Percentiles rank a stretch among this genome's conserved stretches.
These are phyloP conservation scores for Girardinus metallicus DNA, from an alignment of 2,797 vertebrate genomes.

Conservation along the genomic window DNA sequence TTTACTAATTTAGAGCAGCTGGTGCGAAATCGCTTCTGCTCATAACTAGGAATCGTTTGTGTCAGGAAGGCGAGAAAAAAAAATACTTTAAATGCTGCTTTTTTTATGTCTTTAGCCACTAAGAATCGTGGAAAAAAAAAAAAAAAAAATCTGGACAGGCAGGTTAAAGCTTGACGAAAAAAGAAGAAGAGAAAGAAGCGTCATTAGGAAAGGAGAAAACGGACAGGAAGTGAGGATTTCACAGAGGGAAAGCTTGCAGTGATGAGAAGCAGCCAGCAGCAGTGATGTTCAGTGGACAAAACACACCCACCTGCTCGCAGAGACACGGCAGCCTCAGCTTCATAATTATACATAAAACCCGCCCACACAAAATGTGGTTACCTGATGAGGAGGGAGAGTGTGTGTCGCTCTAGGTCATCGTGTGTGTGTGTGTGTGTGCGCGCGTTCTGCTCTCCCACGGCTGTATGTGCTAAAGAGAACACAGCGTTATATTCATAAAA, in stretches of 20 bases:
- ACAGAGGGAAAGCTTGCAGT: slow-evolving; percentile 63
- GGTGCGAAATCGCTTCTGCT: too few species aligned
- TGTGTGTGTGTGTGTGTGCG: slow-evolving; percentile 27
- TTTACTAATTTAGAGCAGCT: too few species aligned
- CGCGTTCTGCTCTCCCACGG: slow-evolving; percentile 57
- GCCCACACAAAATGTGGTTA: slow-evolving; percentile 73
- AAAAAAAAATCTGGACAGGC: background rate
- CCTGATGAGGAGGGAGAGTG: slow-evolving; percentile 67
- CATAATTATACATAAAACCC: slow-evolving; percentile 74
- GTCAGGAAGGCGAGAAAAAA: too few species aligned
- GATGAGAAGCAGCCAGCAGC: slow-evolving; percentile 53
- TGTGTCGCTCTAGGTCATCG: slow-evolving; percentile 52
- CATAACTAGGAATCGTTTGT: too few species aligned
- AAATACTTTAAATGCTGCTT: background rate
- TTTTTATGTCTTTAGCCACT: background rate
- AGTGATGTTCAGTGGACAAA: slow-evolving; percentile 63
- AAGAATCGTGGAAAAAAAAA: too few species aligned
- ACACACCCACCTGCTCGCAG: slow-evolving; percentile 73
- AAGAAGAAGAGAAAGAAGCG: background rate
- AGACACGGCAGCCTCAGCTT: slow-evolving; percentile 68
- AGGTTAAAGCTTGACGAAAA: background rate
- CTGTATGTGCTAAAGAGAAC: slow-evolving; percentile 71
- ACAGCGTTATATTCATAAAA: slow-evolving; percentile 72
- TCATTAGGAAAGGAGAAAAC: slow-evolving; percentile 32
- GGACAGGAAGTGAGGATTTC: slow-evolving; percentile 36